A percentile compares a stretch with the other conserved stretches of the same genome.
These are phyloP conservation scores for Tapera naevia DNA, from an alignment of 2,797 vertebrate genomes.

Conservation along the genomic window DNA sequence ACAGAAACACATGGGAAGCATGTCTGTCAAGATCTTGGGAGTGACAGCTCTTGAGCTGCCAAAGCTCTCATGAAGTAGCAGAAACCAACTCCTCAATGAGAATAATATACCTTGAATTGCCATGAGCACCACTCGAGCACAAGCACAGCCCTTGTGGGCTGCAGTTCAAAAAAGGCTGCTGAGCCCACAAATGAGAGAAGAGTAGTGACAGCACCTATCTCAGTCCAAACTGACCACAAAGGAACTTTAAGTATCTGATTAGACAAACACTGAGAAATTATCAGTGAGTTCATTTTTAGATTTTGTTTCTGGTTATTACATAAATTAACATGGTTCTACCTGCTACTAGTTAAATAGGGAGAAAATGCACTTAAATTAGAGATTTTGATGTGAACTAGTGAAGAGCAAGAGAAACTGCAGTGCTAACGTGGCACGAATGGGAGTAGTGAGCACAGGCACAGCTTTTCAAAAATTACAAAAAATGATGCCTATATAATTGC, in stretches of 20 bases:
- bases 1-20: neutral
- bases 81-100: neutral
- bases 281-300: neutral
- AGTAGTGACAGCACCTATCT: neutral
- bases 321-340: neutral
- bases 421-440: neutral
- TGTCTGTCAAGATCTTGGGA: neutral
- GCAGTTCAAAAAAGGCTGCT: neutral
- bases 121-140: neutral
- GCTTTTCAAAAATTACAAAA: neutral
- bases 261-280: neutral
- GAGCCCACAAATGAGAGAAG: neutral
- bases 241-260: neutral
- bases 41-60: neutral
- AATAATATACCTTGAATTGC: neutral
- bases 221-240: neutral
- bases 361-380: neutral
- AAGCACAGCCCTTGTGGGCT: neutral
- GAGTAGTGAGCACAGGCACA: neutral
- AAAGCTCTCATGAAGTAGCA: neutral
- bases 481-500: neutral
- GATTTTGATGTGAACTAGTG: neutral
- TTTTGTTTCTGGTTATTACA: neutral
- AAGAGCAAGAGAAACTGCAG: neutral
- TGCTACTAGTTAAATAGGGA: neutral